These are phyloP conservation scores for zebrafish (Danio rerio) DNA, from an alignment of 2,113 vertebrate species.

Conservation along the genomic window DNA sequence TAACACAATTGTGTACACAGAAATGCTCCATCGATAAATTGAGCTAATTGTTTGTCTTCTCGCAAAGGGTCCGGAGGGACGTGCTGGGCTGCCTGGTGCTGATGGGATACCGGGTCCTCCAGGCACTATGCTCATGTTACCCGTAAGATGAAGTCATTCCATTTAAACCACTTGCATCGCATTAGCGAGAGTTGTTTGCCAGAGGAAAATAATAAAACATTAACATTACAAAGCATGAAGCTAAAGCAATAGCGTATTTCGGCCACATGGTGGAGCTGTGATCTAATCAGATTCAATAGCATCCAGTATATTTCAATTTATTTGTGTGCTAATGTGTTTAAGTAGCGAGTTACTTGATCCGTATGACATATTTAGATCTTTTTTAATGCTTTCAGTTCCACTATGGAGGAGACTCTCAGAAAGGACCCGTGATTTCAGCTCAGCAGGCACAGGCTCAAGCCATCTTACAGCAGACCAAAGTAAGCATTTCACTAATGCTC, in stretches of 20 bases:
- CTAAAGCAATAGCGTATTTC: constrained; percentile 28
- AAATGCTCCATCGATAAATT: constrained; percentile 3
- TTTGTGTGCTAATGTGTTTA: constrained; percentile 18
- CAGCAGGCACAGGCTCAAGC: constrained; percentile 91
- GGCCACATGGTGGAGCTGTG: constrained; percentile 77
- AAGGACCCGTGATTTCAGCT: constrained; percentile 84
- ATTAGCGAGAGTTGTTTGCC: neutral
- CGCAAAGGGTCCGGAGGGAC: constrained; percentile 83
- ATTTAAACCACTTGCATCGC: constrained; percentile 6
- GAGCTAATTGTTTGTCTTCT: neutral
- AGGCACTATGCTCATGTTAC: constrained; percentile 89
- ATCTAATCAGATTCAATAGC: constrained; percentile 62
- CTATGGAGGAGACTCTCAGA: constrained; percentile 79
- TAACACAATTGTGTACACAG: constrained; percentile 2
- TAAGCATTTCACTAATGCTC: constrained; percentile 53
- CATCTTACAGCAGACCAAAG: constrained; percentile 87
- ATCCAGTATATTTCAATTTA: neutral
- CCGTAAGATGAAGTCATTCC: constrained; percentile 77
- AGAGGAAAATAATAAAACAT: neutral
- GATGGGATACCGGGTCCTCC: constrained; percentile 86
- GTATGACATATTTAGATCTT: constrained; percentile 21
- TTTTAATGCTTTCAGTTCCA: constrained; percentile 79
- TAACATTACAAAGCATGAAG: neutral
- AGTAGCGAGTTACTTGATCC: neutral
- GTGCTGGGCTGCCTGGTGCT: constrained; percentile 82